Base-by-base conservation (phyloP, 2,888 invertebrate genomes). In the Anarsia innoxiella region DNA sequence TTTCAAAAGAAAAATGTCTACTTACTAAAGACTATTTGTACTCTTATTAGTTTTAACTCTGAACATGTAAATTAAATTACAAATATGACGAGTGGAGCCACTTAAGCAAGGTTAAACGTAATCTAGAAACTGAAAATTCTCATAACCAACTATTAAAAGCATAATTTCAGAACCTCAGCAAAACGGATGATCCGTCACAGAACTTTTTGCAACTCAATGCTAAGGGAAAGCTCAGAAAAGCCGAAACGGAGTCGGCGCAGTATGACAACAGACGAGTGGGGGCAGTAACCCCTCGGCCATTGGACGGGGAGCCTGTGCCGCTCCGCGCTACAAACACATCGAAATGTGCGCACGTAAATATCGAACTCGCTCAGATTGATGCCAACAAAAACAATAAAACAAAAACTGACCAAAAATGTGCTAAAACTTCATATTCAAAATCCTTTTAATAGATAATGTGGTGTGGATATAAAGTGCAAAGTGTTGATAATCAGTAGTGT, bases 241-340 rank as follows among this genome's bases (percentile, higher is more conserved):
- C 62, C 48, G 56, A 53, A 66, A 78, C 78, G 65, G 83, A 82
- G 82, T 80, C 80, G 80, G 82, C 82, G 83, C 83, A 66, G 80
- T 79, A 77, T 78, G 73, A 72, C 70, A 71, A 56, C 37, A 48
- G 60, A 64, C 66, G 69, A 68, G 62, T 53, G 65, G 69, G 76
- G 79, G 72, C 78, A 84, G 83, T 84, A 70, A 76, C 74, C 79
- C 66, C 64, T 62, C 59, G 53, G 58, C 61, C 60, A 53, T 53
- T 52, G 47, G 38, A 66, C 62, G 75, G 48, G 71, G 64, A 73
- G 75, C 72, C 66, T 69, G 83, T 72, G 79, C 69, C 73, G 65
- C 65, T 54, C 47, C 43, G 39, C 53, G 53, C 42, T 51, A 45
- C 37, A 46, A 48, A 72, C 44, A 77, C 70, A 71, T 73, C 79